A percentile compares a stretch with the other conserved stretches of the same genome.
Evolutionary conservation across 1,140 invertebrate species (phyloP).

Genomic region (Lordiphosa stackelbergi): DNA sequence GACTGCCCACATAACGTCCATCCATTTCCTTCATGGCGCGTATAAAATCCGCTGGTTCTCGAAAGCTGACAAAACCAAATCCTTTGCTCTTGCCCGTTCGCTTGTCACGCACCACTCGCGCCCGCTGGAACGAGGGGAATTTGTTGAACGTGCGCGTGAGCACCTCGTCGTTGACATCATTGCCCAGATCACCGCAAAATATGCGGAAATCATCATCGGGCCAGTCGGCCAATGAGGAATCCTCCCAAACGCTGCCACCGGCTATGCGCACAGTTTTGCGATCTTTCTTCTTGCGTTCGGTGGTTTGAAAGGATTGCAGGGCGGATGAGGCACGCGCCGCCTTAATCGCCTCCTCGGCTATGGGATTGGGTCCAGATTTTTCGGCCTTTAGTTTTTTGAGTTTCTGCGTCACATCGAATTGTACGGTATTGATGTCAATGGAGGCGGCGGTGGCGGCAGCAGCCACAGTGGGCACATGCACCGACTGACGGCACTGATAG

Average conservation of each 20-base stretch:
- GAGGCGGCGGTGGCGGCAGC: slow-evolving; percentile 63
- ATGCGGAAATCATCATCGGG: slow-evolving; percentile 97
- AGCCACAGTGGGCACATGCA: slow-evolving; percentile 77
- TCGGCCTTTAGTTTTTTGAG: slow-evolving; percentile 83
- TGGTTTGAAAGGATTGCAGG: slow-evolving; percentile 78
- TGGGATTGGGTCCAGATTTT: slow-evolving; percentile 81
- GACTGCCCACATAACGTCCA: slow-evolving; percentile 96
- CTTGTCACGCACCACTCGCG: slow-evolving; percentile 97
- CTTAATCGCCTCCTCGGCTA: slow-evolving; percentile 81
- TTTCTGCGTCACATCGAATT: slow-evolving; percentile 82
- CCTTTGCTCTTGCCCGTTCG: slow-evolving; percentile 98
- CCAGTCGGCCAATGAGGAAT: slow-evolving; percentile 93
- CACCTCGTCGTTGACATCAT: slow-evolving; percentile 98
- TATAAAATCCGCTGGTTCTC: slow-evolving; percentile 98
- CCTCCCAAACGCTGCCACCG: slow-evolving; percentile 96
- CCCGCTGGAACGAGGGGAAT: slow-evolving; percentile 95
- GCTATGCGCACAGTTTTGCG: slow-evolving; percentile 88
- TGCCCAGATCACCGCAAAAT: slow-evolving; percentile 99
- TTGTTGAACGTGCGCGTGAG: slow-evolving; percentile 95
- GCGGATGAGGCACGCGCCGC: slow-evolving; percentile 80
- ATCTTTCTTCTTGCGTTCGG: slow-evolving; percentile 82
- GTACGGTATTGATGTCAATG: slow-evolving; percentile 81
- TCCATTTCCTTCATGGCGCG: slow-evolving; percentile 99
- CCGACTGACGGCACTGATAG: slow-evolving; percentile 78
- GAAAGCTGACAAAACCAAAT: slow-evolving; percentile 99